These are phyloP conservation scores for Sinopyrophorus schimmeli DNA, from an alignment of 2,888 invertebrate genomes.

Conservation along the genomic window DNA sequence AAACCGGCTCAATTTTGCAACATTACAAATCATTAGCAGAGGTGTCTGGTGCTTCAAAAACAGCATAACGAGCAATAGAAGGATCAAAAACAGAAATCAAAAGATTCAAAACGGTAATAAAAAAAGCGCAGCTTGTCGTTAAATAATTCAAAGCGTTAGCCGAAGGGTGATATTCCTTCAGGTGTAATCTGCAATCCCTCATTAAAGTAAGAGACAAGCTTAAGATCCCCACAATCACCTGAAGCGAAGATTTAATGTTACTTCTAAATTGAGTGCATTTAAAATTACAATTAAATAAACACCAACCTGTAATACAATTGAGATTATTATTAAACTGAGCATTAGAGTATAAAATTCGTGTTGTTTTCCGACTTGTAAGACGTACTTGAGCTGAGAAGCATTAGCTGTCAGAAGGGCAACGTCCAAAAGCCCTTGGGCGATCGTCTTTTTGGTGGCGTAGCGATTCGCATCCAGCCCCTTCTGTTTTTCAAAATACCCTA, in stretches of 20 bases:
- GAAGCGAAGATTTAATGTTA: too few relatives aligned
- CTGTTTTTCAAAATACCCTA: too few relatives aligned
- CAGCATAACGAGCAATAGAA: slow-evolving; percentile 61
- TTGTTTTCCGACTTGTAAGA: slow-evolving; percentile 79
- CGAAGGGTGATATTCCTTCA: slow-evolving; percentile 68
- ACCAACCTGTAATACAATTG: slow-evolving; percentile 82
- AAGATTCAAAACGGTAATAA: slow-evolving; percentile 74
- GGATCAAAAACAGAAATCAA: slow-evolving; percentile 80
- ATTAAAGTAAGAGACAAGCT: slow-evolving; percentile 74
- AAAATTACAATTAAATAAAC: not conserved
- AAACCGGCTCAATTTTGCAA: too few relatives aligned
- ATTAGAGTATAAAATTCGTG: slow-evolving; percentile 86
- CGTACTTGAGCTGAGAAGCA: slow-evolving; percentile 85
- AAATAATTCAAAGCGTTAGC: slow-evolving; percentile 72
- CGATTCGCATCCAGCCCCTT: slow-evolving; percentile 82
- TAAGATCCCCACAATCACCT: slow-evolving; percentile 77
- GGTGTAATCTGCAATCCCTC: slow-evolving; percentile 76
- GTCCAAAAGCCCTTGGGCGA: slow-evolving; percentile 89
- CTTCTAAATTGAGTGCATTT: not conserved
- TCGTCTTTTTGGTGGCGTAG: slow-evolving; percentile 91
- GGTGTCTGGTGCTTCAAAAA: slow-evolving; percentile 37
- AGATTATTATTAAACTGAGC: slow-evolving; percentile 76
- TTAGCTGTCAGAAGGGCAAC: slow-evolving; percentile 86
- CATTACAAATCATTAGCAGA: too few relatives aligned
- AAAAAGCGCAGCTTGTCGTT: slow-evolving; percentile 70